Evolutionary conservation across 2,113 vertebrate genomes (phyloP).

Genomic region (Pavo muticus): DNA sequence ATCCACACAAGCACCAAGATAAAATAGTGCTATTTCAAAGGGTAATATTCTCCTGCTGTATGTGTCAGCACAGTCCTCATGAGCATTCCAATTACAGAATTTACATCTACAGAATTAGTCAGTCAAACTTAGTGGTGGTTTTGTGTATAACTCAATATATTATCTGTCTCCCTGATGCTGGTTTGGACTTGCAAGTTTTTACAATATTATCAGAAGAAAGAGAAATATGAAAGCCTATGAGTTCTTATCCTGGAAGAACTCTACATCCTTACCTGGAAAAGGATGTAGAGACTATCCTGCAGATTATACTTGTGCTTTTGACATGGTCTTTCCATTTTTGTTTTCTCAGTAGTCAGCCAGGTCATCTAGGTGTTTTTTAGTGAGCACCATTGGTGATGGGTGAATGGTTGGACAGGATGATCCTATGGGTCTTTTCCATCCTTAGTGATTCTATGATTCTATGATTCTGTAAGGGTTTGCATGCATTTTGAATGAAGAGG

Average conservation of each 20-base stretch:
- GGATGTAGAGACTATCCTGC: no score
- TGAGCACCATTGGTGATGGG: no score
- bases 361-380: no score
- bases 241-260: not conserved
- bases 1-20: not conserved
- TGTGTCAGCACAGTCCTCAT: not conserved
- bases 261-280: no score
- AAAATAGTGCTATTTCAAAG: not conserved
- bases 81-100: not conserved
- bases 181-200: conserved; percentile 10
- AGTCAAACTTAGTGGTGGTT: conserved; percentile 7
- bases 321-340: no score
- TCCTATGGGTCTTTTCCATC: no score
- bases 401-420: no score
- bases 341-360: no score
- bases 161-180: conserved; percentile 16
- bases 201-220: not conserved
- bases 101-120: not conserved
- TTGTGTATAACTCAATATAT: conserved; percentile 46
- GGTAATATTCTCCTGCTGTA: not conserved
- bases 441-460: no score
- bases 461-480: no score
- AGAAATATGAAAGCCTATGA: not conserved
- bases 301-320: no score
- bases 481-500: not conserved